Base-by-base conservation (phyloP, 2,888 invertebrate genomes). In the Catocala fraxini region DNA sequence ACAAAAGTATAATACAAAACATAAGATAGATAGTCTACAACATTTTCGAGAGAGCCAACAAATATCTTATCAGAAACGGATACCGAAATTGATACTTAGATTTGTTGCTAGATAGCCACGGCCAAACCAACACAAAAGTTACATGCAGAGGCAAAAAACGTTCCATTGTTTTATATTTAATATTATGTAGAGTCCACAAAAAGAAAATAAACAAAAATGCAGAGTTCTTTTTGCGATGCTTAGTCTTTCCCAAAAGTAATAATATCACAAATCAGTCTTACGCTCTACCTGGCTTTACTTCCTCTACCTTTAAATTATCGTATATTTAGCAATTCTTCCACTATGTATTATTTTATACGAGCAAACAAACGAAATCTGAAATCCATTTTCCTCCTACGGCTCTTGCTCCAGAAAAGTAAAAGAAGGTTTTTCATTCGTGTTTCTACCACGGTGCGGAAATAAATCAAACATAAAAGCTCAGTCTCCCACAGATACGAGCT, bases 391-490 rank as follows among this genome's bases (percentile, higher is more conserved):
- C 48, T 43, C 48, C 10, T 59, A 43, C 48, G 9, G 13, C 35
- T 34, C 33, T 42, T 41, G 15, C 43, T 51, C 33, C 46, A 46
- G 35, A 47, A 52, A 57, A 58, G 47, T 52, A 58, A 39, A 34
- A 11, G 13, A 52, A 35, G 46, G 12, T 47, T 58, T 58, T 51
- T 12, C 39, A 47, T 52, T 58, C 33, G 41, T 47, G 39, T 58
- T 58, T 15, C 12, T 39, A 49, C 43, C 34, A 56, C 41, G 46
- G 33, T n/a, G 39, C 42, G 15, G 39, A 52, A 47, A 39, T 52
- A 58, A 58, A 52, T 58, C 12, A 58, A 46, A 58, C 58, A 52
- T 52, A 58, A 58, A 56, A 58, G 45, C 51, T 56, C 48, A 35
- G 47, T 42, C 41, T 41, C 11, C 9, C 12, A 52, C 51, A 58